phyloP scores from a whole-genome alignment of 2,113 vertebrate species.

The Barbus barbus region DNA sequence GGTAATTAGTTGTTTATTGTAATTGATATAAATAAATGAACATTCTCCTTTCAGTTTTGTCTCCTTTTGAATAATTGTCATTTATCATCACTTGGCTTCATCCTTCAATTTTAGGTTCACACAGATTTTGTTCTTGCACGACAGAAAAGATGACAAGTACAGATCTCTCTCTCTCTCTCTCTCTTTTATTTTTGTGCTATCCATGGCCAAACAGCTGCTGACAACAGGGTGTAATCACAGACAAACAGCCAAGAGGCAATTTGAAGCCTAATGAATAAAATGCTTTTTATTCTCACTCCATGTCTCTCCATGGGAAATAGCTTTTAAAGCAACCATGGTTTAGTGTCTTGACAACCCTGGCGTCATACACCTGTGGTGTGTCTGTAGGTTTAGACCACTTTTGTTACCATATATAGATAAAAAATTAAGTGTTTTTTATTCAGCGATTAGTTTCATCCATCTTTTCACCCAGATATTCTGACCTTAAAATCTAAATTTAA shows the following conservation, averaged over 20 bases:
- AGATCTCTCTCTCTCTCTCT: background rate
- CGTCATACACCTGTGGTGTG: background rate
- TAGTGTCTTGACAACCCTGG: background rate
- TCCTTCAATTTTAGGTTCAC: background rate
- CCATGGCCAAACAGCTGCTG: conserved; percentile 46
- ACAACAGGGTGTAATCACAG: conserved; percentile 50
- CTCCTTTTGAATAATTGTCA: background rate
- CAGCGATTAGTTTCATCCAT: background rate
- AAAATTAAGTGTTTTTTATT: background rate
- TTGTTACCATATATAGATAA: background rate
- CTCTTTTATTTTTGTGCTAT: background rate
- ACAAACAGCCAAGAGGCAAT: conserved; percentile 47
- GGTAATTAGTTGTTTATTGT: no score
- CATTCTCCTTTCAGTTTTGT: background rate
- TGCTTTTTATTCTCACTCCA: conserved; percentile 26
- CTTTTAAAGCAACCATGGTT: conserved; percentile 9
- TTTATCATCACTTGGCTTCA: background rate
- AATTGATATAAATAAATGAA: background rate
- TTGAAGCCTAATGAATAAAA: conserved; percentile 43
- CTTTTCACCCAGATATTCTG: background rate
- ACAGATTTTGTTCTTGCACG: background rate
- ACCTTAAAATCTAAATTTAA: background rate
- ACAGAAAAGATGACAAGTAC: background rate
- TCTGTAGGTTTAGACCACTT: background rate
- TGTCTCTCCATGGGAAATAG: conserved; percentile 9